Base-by-base conservation (phyloP, 2,888 invertebrate species). In the Eudemis profundana region DNA sequence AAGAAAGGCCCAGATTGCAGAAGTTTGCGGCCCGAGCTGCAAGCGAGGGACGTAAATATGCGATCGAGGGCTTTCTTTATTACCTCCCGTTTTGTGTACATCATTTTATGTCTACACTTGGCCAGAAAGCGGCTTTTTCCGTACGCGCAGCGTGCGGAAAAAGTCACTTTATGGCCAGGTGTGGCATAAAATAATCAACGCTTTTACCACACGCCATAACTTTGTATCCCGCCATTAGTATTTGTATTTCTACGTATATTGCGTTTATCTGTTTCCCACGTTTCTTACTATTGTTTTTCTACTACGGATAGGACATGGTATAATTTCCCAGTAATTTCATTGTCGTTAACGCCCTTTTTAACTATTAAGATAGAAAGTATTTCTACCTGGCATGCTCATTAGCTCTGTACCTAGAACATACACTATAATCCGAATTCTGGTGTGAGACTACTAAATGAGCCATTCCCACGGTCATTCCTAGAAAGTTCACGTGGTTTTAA, bases 331-430 rank as follows among this genome's bases (percentile, higher is more conserved):
- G 14, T 1, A 27, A 1, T 3, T 54, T 15, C 27, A 5, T 17
- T 10, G 7, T 10, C 15, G 1, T 12, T 1, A 15, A 4, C 4
- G 14, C 42, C 15, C 17, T 49, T 29, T 56, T 44, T 27, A 7
- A 33, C 33, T 33, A 33, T 17, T 3, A 17, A 44, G 5, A 23
- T 17, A 12, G 23, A 15, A n/a, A 36, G 36, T 15, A 27, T 23
- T 38, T 50, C 27, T 61, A 61, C 60, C 60, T 61, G 60, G 49
- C 4, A 10, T 40, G 4, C 21, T 44, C 36, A 49, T 50, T 19
- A 50, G 42, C 50, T 19, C 29, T 29, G n/a, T 54, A 47, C 62
- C 47, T 46, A 62, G 62, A 63, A 56, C 29, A 47, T 36, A 14
- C 38, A 47, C 38, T 17, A 29, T 49, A 56, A 56, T 63, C 62